These are phyloP conservation scores for Cerastis leucographa DNA, from an alignment of 2,888 invertebrate species.

Conservation along the genomic window DNA sequence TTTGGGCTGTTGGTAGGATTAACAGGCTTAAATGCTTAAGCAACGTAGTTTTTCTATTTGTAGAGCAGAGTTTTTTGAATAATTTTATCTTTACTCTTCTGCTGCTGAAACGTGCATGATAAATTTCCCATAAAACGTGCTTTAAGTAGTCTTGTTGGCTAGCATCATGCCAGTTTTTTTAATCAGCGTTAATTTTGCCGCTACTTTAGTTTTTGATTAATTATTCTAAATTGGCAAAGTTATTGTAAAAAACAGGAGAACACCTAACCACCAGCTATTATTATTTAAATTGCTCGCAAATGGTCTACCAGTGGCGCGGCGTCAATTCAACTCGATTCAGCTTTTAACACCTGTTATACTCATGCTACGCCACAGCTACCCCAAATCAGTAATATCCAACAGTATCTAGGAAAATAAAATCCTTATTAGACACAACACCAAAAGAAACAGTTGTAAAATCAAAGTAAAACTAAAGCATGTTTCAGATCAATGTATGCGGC, in stretches of 20 bases:
- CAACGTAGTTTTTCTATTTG: slow-evolving; percentile 5
- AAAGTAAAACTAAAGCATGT: slow-evolving; percentile 83
- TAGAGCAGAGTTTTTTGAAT: neutral
- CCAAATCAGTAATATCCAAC: neutral
- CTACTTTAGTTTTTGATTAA: neutral
- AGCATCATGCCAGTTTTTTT: neutral
- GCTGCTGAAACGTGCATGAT: neutral
- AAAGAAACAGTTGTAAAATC: slow-evolving; percentile 69
- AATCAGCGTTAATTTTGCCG: neutral
- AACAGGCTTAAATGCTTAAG: slow-evolving; percentile 13
- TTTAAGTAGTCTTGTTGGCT: neutral
- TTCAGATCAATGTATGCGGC: slow-evolving; percentile 89
- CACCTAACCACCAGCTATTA: neutral
- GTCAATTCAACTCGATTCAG: neutral
- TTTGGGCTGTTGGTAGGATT: neutral
- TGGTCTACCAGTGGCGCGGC: neutral
- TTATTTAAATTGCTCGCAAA: neutral
- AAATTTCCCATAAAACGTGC: neutral
- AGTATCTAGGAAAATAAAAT: neutral
- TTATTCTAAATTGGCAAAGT: neutral
- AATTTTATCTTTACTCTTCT: neutral
- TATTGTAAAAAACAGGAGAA: neutral
- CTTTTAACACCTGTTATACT: no score
- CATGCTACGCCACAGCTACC: neutral
- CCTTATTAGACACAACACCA: slow-evolving; percentile 67